Percentiles rank a stretch among this genome's conserved stretches.
Conservation (phyloP, 2,797 vertebrate genomes). For the Monodelphis domestica region DNA sequence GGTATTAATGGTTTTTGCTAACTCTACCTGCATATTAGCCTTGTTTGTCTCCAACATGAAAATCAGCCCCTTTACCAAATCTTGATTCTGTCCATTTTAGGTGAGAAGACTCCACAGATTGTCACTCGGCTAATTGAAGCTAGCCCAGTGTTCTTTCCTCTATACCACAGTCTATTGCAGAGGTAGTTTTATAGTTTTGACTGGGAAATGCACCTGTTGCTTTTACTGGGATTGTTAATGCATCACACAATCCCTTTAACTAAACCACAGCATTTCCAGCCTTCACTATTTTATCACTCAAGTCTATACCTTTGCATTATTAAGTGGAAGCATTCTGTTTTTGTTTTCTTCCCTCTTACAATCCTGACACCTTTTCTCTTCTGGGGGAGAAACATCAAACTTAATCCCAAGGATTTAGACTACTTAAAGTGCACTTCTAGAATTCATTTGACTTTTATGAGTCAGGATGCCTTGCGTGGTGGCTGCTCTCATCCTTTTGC, state of each 20-base stretch:
- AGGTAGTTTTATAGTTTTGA: not conserved
- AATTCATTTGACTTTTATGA: constrained; percentile 7
- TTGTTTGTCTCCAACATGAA: not conserved
- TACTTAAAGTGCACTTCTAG: not conserved
- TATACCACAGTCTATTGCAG: not conserved
- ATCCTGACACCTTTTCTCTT: not conserved
- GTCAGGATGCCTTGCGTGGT: not conserved
- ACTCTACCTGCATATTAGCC: not conserved
- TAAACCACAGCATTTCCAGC: not conserved
- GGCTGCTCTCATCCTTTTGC: constrained; percentile 15
- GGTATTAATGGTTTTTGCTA: not conserved
- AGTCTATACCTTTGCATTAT: not conserved
- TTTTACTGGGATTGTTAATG: not conserved
- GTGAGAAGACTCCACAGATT: not conserved
- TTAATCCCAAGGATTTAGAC: constrained; percentile 45
- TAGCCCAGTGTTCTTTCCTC: not conserved
- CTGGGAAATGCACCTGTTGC: not conserved
- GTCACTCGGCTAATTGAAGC: not conserved
- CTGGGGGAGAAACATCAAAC: not conserved
- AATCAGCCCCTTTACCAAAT: not conserved
- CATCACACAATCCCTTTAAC: not conserved
- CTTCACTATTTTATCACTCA: not conserved
- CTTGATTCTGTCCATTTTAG: not conserved
- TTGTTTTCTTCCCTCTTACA: not conserved
- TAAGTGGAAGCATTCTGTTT: not conserved